A percentile compares a stretch with the other conserved stretches of the same genome.
Conservation (phyloP, 2,888 invertebrate genomes). For the Leptopilina myrica region DNA sequence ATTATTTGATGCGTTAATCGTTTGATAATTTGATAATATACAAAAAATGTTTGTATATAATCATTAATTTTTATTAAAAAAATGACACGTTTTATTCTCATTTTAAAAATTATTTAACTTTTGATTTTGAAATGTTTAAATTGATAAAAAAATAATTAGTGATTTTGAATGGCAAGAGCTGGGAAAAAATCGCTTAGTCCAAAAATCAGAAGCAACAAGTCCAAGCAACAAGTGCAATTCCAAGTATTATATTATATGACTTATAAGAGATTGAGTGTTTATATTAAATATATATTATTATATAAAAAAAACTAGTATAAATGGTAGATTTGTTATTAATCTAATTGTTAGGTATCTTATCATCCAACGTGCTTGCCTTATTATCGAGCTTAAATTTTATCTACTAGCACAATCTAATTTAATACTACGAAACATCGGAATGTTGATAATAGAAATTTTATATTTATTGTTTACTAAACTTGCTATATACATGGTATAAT, state of each 20-base stretch:
- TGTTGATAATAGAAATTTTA: slow-evolving; percentile 62
- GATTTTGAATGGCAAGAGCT: slow-evolving; percentile 13
- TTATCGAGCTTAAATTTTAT: slow-evolving; percentile 25
- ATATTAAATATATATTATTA: background rate
- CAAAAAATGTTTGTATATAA: too few species aligned
- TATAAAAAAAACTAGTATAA: background rate
- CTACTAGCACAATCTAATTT: slow-evolving; percentile 41
- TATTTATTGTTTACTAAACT: slow-evolving; percentile 58
- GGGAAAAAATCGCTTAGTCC: background rate
- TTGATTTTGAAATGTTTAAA: too few species aligned
- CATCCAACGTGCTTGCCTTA: slow-evolving; percentile 32
- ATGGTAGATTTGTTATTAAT: slow-evolving; percentile 14
- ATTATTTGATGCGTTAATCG: too few species aligned
- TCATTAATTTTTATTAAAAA: too few species aligned
- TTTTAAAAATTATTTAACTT: too few species aligned
- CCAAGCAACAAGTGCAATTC: slow-evolving; percentile 33
- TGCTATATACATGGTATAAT: slow-evolving; percentile 28
- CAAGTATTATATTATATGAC: background rate
- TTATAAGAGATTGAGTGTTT: slow-evolving; percentile 2
- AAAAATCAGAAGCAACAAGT: slow-evolving; percentile 6
- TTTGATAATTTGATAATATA: too few species aligned
- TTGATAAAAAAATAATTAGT: background rate
- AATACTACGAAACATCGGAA: slow-evolving; percentile 56
- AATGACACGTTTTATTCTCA: too few species aligned
- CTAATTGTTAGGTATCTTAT: slow-evolving; percentile 8